These are phyloP conservation scores for Epinotia brunnichana DNA, from an alignment of 2,888 invertebrate species.

Conservation along the genomic window DNA sequence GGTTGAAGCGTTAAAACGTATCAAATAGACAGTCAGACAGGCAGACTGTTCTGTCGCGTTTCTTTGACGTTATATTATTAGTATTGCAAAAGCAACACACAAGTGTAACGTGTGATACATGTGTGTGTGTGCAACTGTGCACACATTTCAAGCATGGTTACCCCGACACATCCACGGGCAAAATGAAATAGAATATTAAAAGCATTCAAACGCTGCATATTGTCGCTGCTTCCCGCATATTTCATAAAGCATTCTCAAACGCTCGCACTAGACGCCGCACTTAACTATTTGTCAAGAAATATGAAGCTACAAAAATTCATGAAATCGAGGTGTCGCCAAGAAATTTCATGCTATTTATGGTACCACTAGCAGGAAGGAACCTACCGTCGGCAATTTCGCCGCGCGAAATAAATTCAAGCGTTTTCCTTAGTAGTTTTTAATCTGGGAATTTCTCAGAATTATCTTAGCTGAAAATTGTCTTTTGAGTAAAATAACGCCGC, in stretches of 20 bases:
- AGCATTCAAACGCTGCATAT: slow-evolving; percentile 23
- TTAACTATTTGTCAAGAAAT: slow-evolving; percentile 60
- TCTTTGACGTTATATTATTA: too few species aligned
- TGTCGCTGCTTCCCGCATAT: slow-evolving; percentile 31
- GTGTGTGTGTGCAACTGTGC: not conserved
- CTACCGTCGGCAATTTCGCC: slow-evolving; percentile 56
- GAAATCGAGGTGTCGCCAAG: slow-evolving; percentile 56
- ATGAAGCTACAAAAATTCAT: slow-evolving; percentile 61
- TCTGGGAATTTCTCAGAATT: slow-evolving; percentile 51
- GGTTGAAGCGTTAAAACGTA: too few species aligned
- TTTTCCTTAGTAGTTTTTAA: slow-evolving; percentile 54
- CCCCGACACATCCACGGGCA: not conserved
- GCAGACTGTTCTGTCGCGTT: too few species aligned
- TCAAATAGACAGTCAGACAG: too few species aligned
- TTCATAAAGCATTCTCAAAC: slow-evolving; percentile 41
- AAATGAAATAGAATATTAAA: slow-evolving; percentile 46
- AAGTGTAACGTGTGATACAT: not conserved
- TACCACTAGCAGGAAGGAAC: slow-evolving; percentile 54
- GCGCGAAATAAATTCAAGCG: slow-evolving; percentile 56
- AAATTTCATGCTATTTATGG: slow-evolving; percentile 60
- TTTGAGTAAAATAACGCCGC: slow-evolving; percentile 16
- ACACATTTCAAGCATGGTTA: not conserved
- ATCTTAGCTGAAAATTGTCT: slow-evolving; percentile 45
- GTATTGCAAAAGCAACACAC: not conserved
- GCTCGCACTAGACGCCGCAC: slow-evolving; percentile 46